phyloP scores from a whole-genome alignment of 2,113 vertebrate genomes.

The Lanius collurio region DNA sequence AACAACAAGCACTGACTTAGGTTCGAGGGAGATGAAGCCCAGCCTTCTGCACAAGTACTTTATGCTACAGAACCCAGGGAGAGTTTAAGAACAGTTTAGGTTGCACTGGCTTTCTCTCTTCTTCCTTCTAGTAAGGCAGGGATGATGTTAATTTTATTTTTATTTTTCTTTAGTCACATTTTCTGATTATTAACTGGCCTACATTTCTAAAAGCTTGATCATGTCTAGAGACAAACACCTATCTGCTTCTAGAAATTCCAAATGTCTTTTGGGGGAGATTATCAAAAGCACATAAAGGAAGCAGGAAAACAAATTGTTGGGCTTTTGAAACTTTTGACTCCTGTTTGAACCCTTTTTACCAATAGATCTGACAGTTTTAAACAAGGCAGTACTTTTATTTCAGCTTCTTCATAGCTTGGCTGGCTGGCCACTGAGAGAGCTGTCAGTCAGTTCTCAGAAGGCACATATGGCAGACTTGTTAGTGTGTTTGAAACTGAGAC shows the following conservation, averaged over 20 bases:
- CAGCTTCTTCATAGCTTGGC: not conserved
- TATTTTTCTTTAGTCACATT: not conserved
- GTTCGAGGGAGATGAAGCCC: rapidly evolving
- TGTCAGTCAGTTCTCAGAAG: not conserved
- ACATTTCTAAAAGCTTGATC: not conserved
- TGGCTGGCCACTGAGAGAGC: not conserved
- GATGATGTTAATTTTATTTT: not conserved
- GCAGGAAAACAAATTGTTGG: not conserved
- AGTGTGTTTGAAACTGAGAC: not conserved
- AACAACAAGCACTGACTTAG: not conserved
- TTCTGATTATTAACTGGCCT: not conserved
- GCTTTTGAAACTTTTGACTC: not conserved
- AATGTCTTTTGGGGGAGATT: not conserved
- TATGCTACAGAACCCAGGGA: not conserved
- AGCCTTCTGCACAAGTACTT: not conserved
- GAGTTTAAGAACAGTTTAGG: not conserved
- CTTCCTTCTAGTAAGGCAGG: not conserved
- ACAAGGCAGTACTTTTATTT: not conserved
- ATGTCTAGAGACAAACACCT: not conserved
- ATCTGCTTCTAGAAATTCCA: not conserved
- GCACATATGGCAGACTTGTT: not conserved
- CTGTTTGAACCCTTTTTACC: not conserved
- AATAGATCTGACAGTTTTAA: not conserved
- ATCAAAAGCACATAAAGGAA: not conserved
- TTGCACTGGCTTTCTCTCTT: not conserved